Evolutionary conservation across 2,797 vertebrate genomes (phyloP).

Genomic region (Falco concolor): DNA sequence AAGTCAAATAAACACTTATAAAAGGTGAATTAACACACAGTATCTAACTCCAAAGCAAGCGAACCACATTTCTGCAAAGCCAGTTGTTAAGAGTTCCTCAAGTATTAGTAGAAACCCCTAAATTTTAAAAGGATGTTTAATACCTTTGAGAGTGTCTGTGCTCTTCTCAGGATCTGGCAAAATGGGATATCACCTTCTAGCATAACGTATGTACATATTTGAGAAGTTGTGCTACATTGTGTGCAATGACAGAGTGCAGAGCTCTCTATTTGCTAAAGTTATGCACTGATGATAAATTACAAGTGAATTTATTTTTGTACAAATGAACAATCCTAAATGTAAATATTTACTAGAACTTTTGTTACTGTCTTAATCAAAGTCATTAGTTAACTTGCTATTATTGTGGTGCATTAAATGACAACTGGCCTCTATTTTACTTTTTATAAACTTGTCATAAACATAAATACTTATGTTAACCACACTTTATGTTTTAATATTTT

Average conservation of each 20-base stretch:
- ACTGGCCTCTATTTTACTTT: background rate
- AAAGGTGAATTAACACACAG: background rate
- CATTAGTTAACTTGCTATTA: constrained; percentile 39
- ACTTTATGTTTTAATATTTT: constrained; percentile 15
- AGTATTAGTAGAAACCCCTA: background rate
- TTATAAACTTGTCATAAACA: background rate
- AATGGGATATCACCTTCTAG: background rate
- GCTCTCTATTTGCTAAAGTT: constrained; percentile 25
- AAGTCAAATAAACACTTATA: background rate
- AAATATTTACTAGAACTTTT: constrained; percentile 59
- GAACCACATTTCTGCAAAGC: background rate
- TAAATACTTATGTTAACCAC: background rate
- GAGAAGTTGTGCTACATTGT: background rate
- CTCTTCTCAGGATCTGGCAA: background rate
- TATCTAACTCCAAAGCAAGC: background rate
- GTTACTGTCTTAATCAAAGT: background rate
- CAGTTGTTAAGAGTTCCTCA: background rate
- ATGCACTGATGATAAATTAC: constrained; percentile 28
- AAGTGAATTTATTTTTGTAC: constrained; percentile 48
- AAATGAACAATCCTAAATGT: constrained; percentile 40
- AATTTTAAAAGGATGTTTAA: background rate
- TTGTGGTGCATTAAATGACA: background rate
- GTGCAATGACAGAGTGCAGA: constrained; percentile 29
- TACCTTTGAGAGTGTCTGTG: background rate
- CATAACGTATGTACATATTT: background rate